phyloP scores from a whole-genome alignment of 2,888 invertebrate genomes.

The Sepioteuthis lessoniana region DNA sequence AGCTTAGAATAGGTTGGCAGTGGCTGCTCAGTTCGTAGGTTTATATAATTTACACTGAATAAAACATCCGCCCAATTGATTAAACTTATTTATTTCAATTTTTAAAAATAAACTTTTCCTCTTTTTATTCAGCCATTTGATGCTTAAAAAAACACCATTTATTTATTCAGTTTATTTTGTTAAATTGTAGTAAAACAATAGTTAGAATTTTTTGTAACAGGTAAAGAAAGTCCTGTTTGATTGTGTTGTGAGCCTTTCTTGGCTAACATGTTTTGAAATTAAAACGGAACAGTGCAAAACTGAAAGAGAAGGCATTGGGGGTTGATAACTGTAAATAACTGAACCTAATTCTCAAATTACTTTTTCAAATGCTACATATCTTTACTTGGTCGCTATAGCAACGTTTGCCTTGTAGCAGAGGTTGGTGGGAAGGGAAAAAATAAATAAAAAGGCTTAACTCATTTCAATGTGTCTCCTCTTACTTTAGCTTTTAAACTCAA shows the following conservation, averaged over 20 bases:
- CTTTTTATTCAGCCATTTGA: no score
- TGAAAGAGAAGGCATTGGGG: neutral
- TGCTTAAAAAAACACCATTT: no score
- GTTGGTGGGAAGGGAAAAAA: neutral
- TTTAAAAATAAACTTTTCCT: no score
- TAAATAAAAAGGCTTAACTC: neutral
- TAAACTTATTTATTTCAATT: no score
- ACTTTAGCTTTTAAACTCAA: neutral
- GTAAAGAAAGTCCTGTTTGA: neutral
- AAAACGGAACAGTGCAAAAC: neutral
- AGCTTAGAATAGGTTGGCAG: no score
- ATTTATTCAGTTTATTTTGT: no score
- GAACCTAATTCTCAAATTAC: conserved; percentile 33
- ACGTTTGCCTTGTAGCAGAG: neutral
- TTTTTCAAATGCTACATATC: conserved; percentile 33
- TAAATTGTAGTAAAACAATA: no score
- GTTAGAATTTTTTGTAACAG: neutral
- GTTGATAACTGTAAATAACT: conserved; percentile 6
- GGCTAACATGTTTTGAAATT: conserved; percentile 14
- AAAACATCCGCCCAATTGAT: no score
- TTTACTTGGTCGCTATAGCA: neutral
- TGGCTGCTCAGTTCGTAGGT: no score
- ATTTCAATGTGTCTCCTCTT: conserved; percentile 25
- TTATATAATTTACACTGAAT: no score
- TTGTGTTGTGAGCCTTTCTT: neutral